Evolutionary conservation across 1,140 invertebrate genomes (phyloP).

Genomic region (Arctopsyche grandis): DNA sequence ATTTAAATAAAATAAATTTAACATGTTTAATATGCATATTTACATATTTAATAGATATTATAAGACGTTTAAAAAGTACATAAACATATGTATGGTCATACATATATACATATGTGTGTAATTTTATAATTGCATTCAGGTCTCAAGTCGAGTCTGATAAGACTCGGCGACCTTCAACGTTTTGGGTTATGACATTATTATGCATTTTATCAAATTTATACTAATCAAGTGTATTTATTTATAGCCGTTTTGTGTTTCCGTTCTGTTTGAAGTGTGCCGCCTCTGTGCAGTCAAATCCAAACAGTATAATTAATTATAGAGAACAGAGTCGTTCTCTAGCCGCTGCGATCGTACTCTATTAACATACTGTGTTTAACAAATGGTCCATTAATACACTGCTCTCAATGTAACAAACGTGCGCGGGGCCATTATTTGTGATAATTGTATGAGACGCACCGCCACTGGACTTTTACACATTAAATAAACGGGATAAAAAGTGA

Average conservation of each 20-base stretch:
- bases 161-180: no score
- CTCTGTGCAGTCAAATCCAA: neutral
- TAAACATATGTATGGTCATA: neutral
- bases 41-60: no score
- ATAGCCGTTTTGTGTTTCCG: neutral
- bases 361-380: neutral
- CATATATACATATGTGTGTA: neutral
- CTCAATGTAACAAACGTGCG: no score
- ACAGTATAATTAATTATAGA: constrained; percentile 7
- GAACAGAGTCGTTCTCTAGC: constrained; percentile 6
- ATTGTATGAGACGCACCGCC: no score
- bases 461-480: no score
- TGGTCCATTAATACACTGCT: neutral
- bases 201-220: neutral
- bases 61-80: neutral
- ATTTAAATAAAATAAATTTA: no score
- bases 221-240: neutral
- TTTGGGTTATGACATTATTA: no score
- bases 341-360: neutral
- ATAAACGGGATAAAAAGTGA: no score
- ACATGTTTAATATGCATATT: no score
- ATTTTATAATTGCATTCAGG: neutral
- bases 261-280: neutral
- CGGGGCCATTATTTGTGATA: no score
- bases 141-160: no score